Conservation (phyloP, 1,140 invertebrate genomes). For the Sycobia sp. region DNA sequence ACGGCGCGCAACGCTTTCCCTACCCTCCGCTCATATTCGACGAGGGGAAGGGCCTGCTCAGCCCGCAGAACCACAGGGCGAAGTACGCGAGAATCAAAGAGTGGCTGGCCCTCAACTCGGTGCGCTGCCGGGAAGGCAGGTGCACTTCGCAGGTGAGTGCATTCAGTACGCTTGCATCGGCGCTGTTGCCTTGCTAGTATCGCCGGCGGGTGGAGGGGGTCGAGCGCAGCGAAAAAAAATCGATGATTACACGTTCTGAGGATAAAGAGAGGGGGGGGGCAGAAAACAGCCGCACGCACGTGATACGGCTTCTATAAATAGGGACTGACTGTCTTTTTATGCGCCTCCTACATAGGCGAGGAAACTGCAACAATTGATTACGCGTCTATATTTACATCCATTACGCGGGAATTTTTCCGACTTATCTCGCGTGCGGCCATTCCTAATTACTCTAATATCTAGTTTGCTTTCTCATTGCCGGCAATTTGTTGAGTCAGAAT, state of each 20-base stretch:
- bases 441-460: not conserved
- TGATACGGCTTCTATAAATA: slow-evolving; percentile 16
- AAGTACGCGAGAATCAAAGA: slow-evolving; percentile 74
- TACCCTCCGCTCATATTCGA: slow-evolving; percentile 63
- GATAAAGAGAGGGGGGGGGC: too few species aligned
- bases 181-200: too few species aligned
- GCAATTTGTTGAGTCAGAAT: not conserved
- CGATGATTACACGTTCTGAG: slow-evolving; percentile 8
- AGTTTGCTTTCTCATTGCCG: not conserved
- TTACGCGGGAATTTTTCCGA: not conserved
- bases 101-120: slow-evolving; percentile 66
- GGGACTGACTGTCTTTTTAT: not conserved
- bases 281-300: not conserved
- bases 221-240: not conserved
- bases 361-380: slow-evolving; percentile 10
- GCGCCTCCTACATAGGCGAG: not conserved
- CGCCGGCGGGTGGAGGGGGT: not conserved
- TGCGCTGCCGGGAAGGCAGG: slow-evolving; percentile 44
- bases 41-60: slow-evolving; percentile 51
- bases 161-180: too few species aligned
- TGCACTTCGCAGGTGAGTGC: slow-evolving; percentile 46
- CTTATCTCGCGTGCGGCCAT: not conserved
- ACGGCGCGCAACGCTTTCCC: slow-evolving; percentile 49
- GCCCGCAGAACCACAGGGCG: slow-evolving; percentile 54
- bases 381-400: slow-evolving; percentile 3